Conservation (phyloP, 2,113 vertebrate species). For the Ictalurus punctatus region DNA sequence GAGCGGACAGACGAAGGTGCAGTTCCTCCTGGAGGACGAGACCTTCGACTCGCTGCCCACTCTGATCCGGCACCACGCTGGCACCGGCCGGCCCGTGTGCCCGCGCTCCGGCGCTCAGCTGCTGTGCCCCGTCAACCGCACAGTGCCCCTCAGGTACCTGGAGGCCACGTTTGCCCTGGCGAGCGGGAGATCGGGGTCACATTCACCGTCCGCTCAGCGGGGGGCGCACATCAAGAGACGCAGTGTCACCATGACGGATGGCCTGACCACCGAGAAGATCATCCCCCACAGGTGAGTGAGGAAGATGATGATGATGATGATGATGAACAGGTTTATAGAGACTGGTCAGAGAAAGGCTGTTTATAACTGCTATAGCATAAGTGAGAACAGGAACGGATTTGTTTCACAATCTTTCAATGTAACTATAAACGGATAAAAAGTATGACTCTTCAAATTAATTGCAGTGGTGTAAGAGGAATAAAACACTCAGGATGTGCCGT, state of each 20-base stretch:
- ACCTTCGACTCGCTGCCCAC: constrained; percentile 90
- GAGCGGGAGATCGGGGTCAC: constrained; percentile 78
- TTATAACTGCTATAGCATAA: background rate
- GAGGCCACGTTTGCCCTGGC: constrained; percentile 92
- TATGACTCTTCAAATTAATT: background rate
- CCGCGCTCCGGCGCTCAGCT: constrained; percentile 86
- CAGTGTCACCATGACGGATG: constrained; percentile 95
- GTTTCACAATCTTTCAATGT: background rate
- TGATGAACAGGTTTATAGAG: background rate
- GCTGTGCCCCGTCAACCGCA: constrained; percentile 94
- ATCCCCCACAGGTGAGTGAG: constrained; percentile 85
- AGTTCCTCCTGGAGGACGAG: constrained; percentile 90
- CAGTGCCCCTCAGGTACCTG: constrained; percentile 93
- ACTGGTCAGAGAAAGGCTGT: background rate
- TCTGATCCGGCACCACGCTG: constrained; percentile 87
- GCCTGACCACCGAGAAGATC: constrained; percentile 90
- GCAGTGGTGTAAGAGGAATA: background rate
- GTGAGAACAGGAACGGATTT: background rate
- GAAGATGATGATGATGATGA: constrained; percentile 21
- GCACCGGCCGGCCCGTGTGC: constrained; percentile 85
- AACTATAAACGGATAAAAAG: no score
- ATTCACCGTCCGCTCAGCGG: constrained; percentile 84
- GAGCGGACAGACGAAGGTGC: constrained; percentile 83
- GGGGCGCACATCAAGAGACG: constrained; percentile 92
- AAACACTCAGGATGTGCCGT: background rate